Conservation (phyloP, 2,113 vertebrate species). For the Leucopsar rothschildi region DNA sequence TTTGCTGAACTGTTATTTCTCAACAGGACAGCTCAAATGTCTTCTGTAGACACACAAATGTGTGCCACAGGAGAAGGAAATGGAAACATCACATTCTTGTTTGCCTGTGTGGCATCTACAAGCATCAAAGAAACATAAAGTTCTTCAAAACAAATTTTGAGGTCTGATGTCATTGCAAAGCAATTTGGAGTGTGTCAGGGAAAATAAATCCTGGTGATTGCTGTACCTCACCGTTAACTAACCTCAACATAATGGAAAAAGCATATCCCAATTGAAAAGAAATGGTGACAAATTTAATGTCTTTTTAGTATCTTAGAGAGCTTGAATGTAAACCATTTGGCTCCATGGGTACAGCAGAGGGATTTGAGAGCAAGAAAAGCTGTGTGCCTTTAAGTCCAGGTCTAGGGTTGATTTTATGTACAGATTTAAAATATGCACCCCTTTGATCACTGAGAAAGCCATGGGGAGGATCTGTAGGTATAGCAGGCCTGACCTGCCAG, state of each 20-base stretch:
- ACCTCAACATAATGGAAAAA: background rate
- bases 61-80: background rate
- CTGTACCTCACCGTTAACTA: background rate
- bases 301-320: background rate
- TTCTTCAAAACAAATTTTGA: background rate
- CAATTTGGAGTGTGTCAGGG: background rate
- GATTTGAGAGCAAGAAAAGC: background rate
- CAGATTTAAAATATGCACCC: background rate
- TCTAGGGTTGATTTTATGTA: background rate
- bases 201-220: background rate
- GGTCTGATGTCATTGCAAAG: background rate
- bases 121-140: background rate
- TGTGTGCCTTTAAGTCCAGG: fast-evolving
- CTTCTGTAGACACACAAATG: background rate
- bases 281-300: background rate
- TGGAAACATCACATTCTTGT: background rate
- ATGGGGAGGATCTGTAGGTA: background rate
- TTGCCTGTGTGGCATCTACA: background rate
- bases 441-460: background rate
- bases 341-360: background rate
- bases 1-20: background rate
- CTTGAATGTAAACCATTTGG: background rate
- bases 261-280: background rate
- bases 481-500: background rate
- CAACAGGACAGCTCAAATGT: background rate